A percentile compares a stretch with the other conserved stretches of the same genome.
These are phyloP conservation scores for Auanema freiburgensis DNA, from an alignment of 2,888 invertebrate species.

Conservation along the genomic window DNA sequence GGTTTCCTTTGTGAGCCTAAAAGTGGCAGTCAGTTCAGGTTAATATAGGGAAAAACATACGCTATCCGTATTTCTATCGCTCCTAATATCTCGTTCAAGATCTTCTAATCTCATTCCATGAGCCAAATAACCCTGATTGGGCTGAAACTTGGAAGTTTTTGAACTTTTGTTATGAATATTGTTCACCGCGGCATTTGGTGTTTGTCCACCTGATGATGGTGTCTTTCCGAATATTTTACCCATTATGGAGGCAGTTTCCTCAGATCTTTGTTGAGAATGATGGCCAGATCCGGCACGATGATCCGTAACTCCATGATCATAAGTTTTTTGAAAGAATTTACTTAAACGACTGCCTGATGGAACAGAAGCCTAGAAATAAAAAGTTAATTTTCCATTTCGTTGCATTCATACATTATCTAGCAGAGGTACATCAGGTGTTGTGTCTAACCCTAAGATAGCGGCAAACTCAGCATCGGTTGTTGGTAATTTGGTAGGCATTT, in stretches of 20 bases:
- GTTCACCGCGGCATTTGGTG: not conserved
- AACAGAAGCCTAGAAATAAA: not conserved
- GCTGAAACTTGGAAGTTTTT: not conserved
- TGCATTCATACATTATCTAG: not conserved
- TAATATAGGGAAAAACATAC: not conserved
- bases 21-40: not conserved
- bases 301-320: conserved; percentile 19
- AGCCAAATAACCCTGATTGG: conserved; percentile 11
- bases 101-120: conserved; percentile 33
- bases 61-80: not conserved
- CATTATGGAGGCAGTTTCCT: conserved; percentile 6
- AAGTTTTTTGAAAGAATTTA: conserved; percentile 40
- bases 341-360: conserved; percentile 43
- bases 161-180: not conserved
- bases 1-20: conserved; percentile 29
- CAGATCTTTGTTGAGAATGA: not conserved
- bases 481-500: conserved; percentile 23
- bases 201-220: conserved; percentile 18
- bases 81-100: conserved; percentile 25
- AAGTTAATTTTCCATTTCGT: not conserved
- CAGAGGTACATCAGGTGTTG: conserved; percentile 7
- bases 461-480: conserved; percentile 40
- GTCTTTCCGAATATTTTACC: conserved; percentile 16
- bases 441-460: conserved; percentile 40
- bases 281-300: conserved; percentile 11